These are phyloP conservation scores for Drosophila bocki DNA, from an alignment of 1,140 invertebrate genomes.

Conservation along the genomic window DNA sequence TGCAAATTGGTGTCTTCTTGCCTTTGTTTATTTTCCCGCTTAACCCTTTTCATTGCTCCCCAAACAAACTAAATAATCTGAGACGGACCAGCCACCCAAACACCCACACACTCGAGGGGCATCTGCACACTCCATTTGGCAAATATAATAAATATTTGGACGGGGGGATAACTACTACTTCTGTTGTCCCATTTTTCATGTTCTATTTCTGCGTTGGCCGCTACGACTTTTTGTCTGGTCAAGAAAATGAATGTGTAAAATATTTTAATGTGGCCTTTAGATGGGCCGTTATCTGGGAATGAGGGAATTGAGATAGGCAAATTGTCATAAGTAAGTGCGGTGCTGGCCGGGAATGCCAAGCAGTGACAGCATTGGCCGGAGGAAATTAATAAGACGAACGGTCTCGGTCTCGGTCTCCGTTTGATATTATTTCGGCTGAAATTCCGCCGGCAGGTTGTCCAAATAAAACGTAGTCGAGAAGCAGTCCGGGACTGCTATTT, in stretches of 20 bases:
- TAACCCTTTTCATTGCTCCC: slow-evolving; percentile 73
- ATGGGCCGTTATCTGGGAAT: slow-evolving; percentile 7
- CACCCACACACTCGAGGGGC: slow-evolving; percentile 19
- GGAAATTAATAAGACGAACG: slow-evolving; percentile 33
- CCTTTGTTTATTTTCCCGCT: slow-evolving; percentile 64
- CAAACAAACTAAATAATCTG: slow-evolving; percentile 41
- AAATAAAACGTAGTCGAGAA: slow-evolving; percentile 19
- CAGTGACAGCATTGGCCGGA: slow-evolving; percentile 3
- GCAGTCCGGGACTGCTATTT: slow-evolving; percentile 49
- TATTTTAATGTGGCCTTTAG: slow-evolving; percentile 70
- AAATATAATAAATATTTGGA: slow-evolving; percentile 80
- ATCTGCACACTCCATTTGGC: slow-evolving; percentile 69
- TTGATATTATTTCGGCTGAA: slow-evolving; percentile 21
- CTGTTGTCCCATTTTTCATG: slow-evolving; percentile 17
- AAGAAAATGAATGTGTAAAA: slow-evolving; percentile 76
- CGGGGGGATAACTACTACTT: neutral
- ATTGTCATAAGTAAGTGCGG: slow-evolving; percentile 51
- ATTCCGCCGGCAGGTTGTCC: slow-evolving; percentile 28
- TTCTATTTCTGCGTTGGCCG: slow-evolving; percentile 57
- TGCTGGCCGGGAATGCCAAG: slow-evolving; percentile 21
- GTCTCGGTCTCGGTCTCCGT: neutral
- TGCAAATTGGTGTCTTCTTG: slow-evolving; percentile 74
- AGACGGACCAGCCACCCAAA: slow-evolving; percentile 24
- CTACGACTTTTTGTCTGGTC: slow-evolving; percentile 59
- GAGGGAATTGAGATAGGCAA: slow-evolving; percentile 34